A percentile compares a stretch with the other conserved stretches of the same genome.
Conservation (phyloP, 2,797 vertebrate genomes). For the Ceyx erithaca region DNA sequence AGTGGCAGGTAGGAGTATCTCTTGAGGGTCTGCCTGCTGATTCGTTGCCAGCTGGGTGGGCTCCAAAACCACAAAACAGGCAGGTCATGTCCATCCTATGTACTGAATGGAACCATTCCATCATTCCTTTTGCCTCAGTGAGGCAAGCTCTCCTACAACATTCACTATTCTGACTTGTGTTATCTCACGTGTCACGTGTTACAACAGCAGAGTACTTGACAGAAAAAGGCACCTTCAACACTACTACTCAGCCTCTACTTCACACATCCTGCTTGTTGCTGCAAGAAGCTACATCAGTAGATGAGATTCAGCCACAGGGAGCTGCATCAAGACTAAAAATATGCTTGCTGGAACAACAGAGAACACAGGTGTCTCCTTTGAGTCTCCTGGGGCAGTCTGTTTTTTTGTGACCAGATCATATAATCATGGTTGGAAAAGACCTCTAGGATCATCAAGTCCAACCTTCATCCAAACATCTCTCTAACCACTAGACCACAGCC, state of each 20-base stretch:
- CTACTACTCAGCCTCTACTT: neutral
- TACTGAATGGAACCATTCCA: neutral
- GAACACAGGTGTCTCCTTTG: neutral
- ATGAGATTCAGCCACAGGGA: neutral
- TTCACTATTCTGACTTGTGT: neutral
- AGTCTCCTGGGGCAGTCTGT: neutral
- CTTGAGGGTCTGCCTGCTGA: neutral
- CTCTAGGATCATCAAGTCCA: too few species aligned
- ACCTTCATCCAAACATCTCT: too few species aligned
- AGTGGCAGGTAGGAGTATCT: neutral
- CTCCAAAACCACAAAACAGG: neutral
- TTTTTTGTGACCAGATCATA: neutral
- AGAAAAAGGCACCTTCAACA: neutral
- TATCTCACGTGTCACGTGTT: fast-evolving
- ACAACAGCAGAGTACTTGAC: neutral
- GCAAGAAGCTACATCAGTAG: neutral
- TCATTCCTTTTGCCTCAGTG: neutral
- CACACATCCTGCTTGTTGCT: neutral
- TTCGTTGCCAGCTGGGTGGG: neutral
- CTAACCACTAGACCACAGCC: too few species aligned
- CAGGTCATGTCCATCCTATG: neutral
- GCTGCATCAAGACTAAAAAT: neutral
- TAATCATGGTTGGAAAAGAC: too few species aligned
- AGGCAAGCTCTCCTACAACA: neutral
- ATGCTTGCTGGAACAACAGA: neutral